Conservation (phyloP, 2,113 vertebrate species). For the Pterocles gutturalis region DNA sequence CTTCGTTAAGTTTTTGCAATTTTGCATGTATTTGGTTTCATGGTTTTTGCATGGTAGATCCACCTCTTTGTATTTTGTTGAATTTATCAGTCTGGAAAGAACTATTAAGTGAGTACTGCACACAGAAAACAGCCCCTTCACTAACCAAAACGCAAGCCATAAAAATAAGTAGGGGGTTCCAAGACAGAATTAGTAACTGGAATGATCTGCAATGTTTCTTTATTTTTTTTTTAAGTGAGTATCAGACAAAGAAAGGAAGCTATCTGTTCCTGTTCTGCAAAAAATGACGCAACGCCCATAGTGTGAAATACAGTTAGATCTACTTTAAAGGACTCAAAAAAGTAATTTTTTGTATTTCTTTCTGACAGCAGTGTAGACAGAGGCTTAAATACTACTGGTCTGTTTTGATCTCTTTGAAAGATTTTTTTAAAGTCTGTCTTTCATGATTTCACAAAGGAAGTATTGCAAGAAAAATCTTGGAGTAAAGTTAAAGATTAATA, state of each 20-base stretch:
- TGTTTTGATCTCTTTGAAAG: not conserved
- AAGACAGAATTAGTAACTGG: not conserved
- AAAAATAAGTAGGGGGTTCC: not conserved
- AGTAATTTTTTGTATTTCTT: not conserved
- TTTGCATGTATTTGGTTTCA: not conserved
- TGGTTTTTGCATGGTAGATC: not conserved
- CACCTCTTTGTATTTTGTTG: not conserved
- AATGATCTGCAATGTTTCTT: not conserved
- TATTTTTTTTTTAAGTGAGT: not conserved
- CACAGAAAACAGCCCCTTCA: not conserved
- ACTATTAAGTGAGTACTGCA: not conserved
- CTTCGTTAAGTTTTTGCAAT: not conserved
- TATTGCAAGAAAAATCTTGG: not conserved
- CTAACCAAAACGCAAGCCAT: not conserved
- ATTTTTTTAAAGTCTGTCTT: not conserved
- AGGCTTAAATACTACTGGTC: not conserved
- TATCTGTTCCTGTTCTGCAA: conserved; percentile 17
- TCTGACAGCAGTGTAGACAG: not conserved
- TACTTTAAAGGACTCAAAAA: not conserved
- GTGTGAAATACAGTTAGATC: not conserved
- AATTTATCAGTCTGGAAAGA: not conserved
- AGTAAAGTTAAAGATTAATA: not conserved
- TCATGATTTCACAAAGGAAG: not conserved
- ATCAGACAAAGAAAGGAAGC: conserved; percentile 1
- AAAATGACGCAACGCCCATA: not conserved